Evolutionary conservation across 30 jellyfish, hydroid and myxozoan species (phyloP).

Genomic region (Turritopsis rubra): DNA sequence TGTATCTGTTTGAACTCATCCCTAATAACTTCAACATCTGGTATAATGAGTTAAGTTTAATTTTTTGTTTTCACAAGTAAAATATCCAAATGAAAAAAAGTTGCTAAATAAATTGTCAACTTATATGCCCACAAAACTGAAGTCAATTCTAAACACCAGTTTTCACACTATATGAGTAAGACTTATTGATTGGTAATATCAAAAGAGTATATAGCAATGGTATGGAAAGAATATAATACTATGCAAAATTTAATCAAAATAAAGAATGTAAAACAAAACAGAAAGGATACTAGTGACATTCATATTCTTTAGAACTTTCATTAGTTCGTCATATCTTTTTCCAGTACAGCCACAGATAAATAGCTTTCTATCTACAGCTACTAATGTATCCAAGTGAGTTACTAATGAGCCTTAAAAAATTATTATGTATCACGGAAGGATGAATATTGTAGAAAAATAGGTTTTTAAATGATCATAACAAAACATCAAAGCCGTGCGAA

Average conservation of each 20-base stretch:
- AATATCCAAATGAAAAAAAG: no score
- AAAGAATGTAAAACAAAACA: not conserved
- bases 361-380: conserved; percentile 45
- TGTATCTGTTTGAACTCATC: conserved; percentile 34
- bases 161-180: no score
- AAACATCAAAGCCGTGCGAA: no score
- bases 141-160: no score
- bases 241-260: not conserved
- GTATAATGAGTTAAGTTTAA: not conserved
- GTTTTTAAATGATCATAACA: no score
- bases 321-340: conserved; percentile 14
- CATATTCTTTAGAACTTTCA: conserved; percentile 20
- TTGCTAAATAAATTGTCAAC: not conserved
- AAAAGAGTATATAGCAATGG: no score
- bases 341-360: conserved; percentile 52
- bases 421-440: not conserved
- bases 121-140: not conserved
- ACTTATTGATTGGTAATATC: no score
- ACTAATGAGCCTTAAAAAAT: conserved; percentile 47
- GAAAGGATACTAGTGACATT: conserved; percentile 62
- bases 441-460: no score
- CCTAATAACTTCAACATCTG: conserved; percentile 53
- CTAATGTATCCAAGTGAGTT: conserved; percentile 46
- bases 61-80: not conserved
- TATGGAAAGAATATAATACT: not conserved